Conservation (phyloP, 2,888 invertebrate genomes). For the Heteropelma amictum region DNA sequence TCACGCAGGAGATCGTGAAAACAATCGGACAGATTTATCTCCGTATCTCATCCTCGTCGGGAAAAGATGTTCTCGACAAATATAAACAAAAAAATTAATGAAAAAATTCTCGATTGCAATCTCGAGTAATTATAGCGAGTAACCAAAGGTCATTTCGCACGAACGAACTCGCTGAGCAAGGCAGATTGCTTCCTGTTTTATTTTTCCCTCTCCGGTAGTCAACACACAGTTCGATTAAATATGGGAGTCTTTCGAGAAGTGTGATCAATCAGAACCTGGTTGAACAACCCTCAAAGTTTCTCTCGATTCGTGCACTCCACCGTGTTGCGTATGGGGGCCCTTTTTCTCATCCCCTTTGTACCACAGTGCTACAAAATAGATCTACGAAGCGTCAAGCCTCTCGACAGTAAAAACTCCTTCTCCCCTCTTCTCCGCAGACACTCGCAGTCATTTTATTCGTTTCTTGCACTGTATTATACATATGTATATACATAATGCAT, state of each 20-base stretch:
- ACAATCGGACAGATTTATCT: no score
- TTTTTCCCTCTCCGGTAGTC: no score
- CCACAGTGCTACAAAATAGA: background rate
- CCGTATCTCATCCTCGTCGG: no score
- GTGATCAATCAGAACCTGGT: constrained; percentile 44
- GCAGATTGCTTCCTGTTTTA: background rate
- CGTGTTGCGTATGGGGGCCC: background rate
- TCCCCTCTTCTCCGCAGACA: background rate
- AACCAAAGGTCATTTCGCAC: background rate
- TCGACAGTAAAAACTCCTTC: background rate
- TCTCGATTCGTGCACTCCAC: constrained; percentile 30
- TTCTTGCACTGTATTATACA: constrained; percentile 16
- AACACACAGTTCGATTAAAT: constrained; percentile 23
- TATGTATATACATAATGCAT: no score
- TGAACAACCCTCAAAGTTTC: constrained; percentile 22
- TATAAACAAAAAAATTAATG: no score
- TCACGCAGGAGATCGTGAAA: no score
- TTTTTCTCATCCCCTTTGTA: background rate
- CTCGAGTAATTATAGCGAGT: background rate
- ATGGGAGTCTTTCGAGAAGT: constrained; percentile 34
- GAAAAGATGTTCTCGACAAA: no score
- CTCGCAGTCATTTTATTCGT: constrained; percentile 44
- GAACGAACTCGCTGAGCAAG: background rate
- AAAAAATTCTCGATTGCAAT: no score
- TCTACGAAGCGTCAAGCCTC: constrained; percentile 35